Percentiles rank a stretch among this genome's conserved stretches.
Evolutionary conservation across 2,888 invertebrate genomes (phyloP).

Genomic region (Scaptomyza polygonia): DNA sequence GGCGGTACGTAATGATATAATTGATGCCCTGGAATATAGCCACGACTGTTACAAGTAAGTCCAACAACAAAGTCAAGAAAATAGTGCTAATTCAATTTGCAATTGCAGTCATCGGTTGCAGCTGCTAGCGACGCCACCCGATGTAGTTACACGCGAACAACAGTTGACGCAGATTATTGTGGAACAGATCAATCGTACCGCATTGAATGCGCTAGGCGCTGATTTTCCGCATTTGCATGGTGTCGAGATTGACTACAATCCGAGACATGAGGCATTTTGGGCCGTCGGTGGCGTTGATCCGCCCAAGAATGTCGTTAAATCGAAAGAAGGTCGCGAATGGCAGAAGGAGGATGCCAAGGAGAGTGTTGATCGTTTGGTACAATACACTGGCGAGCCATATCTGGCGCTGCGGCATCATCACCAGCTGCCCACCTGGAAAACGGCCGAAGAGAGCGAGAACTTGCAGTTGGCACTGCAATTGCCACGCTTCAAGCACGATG

Average conservation of each 20-base stretch:
- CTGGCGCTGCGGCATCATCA: conserved; percentile 88
- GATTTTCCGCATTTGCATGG: conserved; percentile 87
- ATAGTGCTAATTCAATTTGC: neutral
- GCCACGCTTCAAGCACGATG: conserved; percentile 87
- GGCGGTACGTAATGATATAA: conserved; percentile 70
- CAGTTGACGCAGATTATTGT: conserved; percentile 85
- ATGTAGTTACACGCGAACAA: conserved; percentile 58
- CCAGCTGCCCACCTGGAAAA: conserved; percentile 89
- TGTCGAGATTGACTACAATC: conserved; percentile 89
- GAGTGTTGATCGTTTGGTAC: conserved; percentile 88
- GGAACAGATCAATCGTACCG: conserved; percentile 89
- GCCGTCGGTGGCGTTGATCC: conserved; percentile 89
- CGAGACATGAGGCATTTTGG: conserved; percentile 95
- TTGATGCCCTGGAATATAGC: conserved; percentile 74
- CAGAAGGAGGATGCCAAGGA: conserved; percentile 85
- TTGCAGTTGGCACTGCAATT: conserved; percentile 84
- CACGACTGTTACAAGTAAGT: conserved; percentile 75
- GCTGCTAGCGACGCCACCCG: conserved; percentile 21
- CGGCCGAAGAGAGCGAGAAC: conserved; percentile 86
- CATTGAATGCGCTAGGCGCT: conserved; percentile 87
- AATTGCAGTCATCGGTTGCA: conserved; percentile 39
- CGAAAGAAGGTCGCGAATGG: conserved; percentile 84
- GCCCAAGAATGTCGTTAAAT: conserved; percentile 84
- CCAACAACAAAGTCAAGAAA: neutral
- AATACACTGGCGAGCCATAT: conserved; percentile 88